A percentile compares a stretch with the other conserved stretches of the same genome.
These are phyloP conservation scores for Bombus fervidus DNA, from an alignment of 1,140 invertebrate genomes.

Conservation along the genomic window DNA sequence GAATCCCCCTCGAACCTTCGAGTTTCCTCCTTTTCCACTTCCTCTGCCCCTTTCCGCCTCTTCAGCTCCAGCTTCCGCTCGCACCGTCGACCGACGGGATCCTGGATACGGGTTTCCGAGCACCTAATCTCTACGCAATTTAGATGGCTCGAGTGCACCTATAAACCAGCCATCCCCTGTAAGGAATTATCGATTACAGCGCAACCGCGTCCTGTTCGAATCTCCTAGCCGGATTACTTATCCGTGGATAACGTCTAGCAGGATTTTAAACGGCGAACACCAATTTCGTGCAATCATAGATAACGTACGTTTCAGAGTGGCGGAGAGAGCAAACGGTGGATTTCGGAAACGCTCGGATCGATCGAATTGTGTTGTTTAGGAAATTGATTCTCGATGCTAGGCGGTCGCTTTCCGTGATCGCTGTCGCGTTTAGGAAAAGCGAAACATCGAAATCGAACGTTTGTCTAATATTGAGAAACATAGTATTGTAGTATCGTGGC, in stretches of 20 bases:
- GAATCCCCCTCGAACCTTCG: conserved; percentile 35
- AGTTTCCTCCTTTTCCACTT: conserved; percentile 21
- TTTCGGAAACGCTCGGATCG: neutral
- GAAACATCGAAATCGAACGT: too few species aligned
- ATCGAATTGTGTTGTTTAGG: neutral
- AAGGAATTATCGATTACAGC: conserved; percentile 75
- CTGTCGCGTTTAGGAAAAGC: neutral
- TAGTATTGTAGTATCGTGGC: too few species aligned
- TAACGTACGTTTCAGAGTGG: neutral
- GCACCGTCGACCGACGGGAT: conserved; percentile 58
- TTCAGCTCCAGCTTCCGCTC: conserved; percentile 33
- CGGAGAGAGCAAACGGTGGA: neutral
- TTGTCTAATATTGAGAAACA: too few species aligned
- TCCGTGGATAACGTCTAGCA: conserved; percentile 69
- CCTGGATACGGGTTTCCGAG: conserved; percentile 72
- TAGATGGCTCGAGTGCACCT: conserved; percentile 74
- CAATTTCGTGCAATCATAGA: conserved; percentile 49
- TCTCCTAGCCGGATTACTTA: conserved; percentile 71
- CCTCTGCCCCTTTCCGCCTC: conserved; percentile 9
- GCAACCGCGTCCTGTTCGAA: conserved; percentile 66
- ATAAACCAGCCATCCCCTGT: conserved; percentile 71
- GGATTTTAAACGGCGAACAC: conserved; percentile 59
- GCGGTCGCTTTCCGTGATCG: neutral
- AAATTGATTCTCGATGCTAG: conserved; percentile 20
- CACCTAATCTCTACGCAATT: conserved; percentile 80